These are phyloP conservation scores for Emydocephalus ijimae DNA, from an alignment of 2,113 vertebrate genomes.

Conservation along the genomic window DNA sequence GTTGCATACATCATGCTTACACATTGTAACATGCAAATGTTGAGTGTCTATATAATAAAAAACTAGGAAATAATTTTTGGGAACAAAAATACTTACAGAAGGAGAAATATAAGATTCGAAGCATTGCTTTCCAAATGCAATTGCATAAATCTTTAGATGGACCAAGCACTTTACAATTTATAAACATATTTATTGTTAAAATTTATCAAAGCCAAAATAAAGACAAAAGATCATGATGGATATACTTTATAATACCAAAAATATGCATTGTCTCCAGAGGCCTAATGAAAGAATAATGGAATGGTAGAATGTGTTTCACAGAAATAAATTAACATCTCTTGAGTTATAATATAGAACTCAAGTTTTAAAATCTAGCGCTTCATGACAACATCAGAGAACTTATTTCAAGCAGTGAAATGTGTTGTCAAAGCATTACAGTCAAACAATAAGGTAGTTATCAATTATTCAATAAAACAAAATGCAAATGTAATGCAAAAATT, in stretches of 20 bases:
- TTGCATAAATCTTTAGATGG: neutral
- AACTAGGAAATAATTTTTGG: neutral
- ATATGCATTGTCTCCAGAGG: neutral
- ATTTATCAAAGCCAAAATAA: neutral
- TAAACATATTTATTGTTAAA: neutral
- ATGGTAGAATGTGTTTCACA: neutral
- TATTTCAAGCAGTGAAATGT: neutral
- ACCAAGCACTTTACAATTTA: neutral
- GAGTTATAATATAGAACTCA: neutral
- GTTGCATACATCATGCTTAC: neutral
- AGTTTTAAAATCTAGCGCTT: neutral
- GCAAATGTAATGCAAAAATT: neutral
- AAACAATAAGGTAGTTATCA: neutral
- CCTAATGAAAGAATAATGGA: neutral
- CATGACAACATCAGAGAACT: neutral
- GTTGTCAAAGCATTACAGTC: neutral
- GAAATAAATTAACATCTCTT: neutral
- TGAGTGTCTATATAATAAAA: neutral
- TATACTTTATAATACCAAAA: neutral
- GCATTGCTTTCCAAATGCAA: neutral
- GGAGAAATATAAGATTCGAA: neutral
- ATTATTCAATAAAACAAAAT: neutral
- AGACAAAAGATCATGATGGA: neutral
- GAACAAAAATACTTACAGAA: neutral
- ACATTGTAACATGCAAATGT: neutral